Conservation (phyloP, 2,888 invertebrate species). For the Heteromurus nitidus region DNA sequence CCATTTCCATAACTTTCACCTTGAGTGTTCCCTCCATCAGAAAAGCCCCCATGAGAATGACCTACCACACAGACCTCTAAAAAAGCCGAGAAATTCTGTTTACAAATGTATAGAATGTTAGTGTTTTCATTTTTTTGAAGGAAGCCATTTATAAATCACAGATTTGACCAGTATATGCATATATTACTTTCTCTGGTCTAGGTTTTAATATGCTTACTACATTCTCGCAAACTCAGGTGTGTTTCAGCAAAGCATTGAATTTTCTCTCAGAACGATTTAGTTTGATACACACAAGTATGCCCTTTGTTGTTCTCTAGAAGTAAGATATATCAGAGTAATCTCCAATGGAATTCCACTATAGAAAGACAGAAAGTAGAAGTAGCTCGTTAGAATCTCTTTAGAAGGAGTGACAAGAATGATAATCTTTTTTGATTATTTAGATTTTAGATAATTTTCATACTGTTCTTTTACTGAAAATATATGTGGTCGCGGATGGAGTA, state of each 20-base stretch:
- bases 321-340: slow-evolving; percentile 12
- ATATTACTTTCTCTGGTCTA: too few relatives aligned
- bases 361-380: not conserved
- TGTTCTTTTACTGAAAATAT: not conserved
- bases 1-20: slow-evolving; percentile 80
- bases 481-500: too few relatives aligned
- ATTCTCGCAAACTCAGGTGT: too few relatives aligned
- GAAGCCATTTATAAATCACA: slow-evolving; percentile 45
- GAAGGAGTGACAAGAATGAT: not conserved
- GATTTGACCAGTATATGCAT: slow-evolving; percentile 16
- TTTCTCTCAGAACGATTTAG: slow-evolving; percentile 2
- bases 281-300: slow-evolving; percentile 22
- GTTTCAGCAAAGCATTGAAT: not conserved
- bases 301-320: slow-evolving; percentile 53
- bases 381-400: not conserved
- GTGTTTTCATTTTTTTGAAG: slow-evolving; percentile 26
- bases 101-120: slow-evolving; percentile 42
- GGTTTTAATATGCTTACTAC: too few relatives aligned
- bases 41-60: slow-evolving; percentile 72
- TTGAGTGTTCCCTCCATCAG: slow-evolving; percentile 71
- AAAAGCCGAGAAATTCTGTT: slow-evolving; percentile 9
- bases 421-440: not conserved
- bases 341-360: not conserved
- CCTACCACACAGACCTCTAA: slow-evolving; percentile 73
- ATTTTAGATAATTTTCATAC: not conserved